Conservation (phyloP, 2,888 invertebrate species). For the Sipunculus nudus region DNA sequence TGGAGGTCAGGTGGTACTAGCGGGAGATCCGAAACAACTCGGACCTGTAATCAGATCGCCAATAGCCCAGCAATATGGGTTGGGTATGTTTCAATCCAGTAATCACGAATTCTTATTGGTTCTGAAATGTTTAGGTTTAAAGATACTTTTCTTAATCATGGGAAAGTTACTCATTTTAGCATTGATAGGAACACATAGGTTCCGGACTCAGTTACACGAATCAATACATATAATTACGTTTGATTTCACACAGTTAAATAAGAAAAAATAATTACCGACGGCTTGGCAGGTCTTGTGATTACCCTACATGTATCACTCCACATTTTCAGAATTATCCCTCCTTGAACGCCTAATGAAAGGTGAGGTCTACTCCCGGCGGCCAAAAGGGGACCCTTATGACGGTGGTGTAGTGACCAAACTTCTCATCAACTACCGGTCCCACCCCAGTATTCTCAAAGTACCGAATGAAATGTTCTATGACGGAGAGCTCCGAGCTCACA, state of each 20-base stretch:
- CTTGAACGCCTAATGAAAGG: constrained; percentile 52
- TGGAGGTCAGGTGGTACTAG: constrained; percentile 54
- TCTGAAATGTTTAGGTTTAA: no score
- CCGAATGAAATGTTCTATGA: constrained; percentile 57
- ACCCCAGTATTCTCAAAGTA: constrained; percentile 52
- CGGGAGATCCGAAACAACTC: constrained; percentile 60
- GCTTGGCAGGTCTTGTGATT: no score
- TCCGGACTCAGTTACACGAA: no score
- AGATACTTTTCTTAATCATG: no score
- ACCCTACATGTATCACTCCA: no score
- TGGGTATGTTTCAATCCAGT: constrained; percentile 54
- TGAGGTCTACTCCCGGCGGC: constrained; percentile 40
- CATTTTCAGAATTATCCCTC: constrained; percentile 34
- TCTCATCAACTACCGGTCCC: constrained; percentile 58
- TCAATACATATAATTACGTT: no score
- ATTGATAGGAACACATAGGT: no score
- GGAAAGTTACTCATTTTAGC: no score
- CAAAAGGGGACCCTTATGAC: constrained; percentile 37
- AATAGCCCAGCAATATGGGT: constrained; percentile 49
- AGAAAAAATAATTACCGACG: no score
- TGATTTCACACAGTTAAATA: no score
- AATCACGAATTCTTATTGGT: no score
- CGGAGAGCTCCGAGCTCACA: constrained; percentile 46
- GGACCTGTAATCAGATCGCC: constrained; percentile 59
- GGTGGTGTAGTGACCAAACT: constrained; percentile 53